A percentile compares a stretch with the other conserved stretches of the same genome.
phyloP scores from a whole-genome alignment of 2,113 vertebrate species.

The Silurus meridionalis region DNA sequence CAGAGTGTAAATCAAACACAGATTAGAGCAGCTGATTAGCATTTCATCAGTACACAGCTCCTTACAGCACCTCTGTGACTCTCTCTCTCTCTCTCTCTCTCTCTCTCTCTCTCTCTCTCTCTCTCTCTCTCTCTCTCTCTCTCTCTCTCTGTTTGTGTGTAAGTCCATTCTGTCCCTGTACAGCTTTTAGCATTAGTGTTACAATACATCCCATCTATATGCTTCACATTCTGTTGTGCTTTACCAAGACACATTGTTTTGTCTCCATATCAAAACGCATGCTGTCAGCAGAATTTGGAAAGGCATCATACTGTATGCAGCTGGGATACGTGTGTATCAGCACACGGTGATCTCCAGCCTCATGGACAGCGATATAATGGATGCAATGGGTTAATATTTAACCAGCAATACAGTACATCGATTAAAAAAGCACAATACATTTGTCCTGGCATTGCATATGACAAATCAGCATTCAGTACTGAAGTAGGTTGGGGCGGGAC shows the following conservation, averaged over 20 bases:
- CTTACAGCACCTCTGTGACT: slow-evolving; percentile 26
- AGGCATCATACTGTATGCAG: not conserved
- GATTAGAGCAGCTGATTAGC: slow-evolving; percentile 36
- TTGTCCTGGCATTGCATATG: not conserved
- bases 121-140: too few relatives aligned
- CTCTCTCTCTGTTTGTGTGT: too few relatives aligned
- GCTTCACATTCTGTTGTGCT: not conserved
- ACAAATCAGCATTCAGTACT: not conserved
- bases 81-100: not conserved
- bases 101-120: too few relatives aligned
- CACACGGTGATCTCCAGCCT: not conserved
- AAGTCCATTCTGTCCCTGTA: not conserved
- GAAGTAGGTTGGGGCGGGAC: too few relatives aligned
- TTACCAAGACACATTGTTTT: not conserved
- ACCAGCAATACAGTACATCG: not conserved
- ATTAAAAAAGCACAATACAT: not conserved
- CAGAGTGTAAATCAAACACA: slow-evolving; percentile 48
- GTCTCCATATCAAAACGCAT: not conserved
- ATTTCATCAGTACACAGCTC: slow-evolving; percentile 32
- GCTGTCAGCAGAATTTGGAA: too few relatives aligned
- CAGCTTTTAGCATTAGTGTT: not conserved
- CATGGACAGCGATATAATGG: not conserved
- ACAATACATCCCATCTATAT: not conserved
- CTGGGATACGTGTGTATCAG: not conserved
- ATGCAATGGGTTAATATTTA: not conserved